Evolutionary conservation across 2,113 vertebrate species (phyloP), one percentile per base, ranked within the genome.

Genomic region (Pachycephala philippinensis): DNA sequence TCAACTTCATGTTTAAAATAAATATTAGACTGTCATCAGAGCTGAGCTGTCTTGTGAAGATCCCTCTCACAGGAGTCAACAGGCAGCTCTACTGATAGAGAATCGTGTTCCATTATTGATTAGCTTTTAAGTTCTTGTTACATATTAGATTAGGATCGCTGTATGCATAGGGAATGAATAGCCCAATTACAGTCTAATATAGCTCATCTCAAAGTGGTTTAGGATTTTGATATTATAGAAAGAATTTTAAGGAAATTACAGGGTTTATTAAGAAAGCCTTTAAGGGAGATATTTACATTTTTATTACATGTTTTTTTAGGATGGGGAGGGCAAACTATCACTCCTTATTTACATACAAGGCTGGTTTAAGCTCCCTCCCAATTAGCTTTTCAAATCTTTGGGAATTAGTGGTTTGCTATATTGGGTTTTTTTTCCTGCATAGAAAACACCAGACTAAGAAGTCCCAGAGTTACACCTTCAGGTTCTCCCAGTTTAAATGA

Each of bases 81-180:
- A 66, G 86, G 92, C 79, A 97, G 93, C 95, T 97, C 89, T 68
- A 81, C 88, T 96, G 95, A 96, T 96, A 96, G 89, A 94, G 92
- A 95, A 84, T 94, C 80, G 47, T 95, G 97, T 97, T 98, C 94
- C 95, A 98, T 98, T 98, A 98, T 98, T 98, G 96, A 98, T 98
- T 97, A 98, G 95, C 96, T 98, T 98, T 98, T 97, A 98, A 97
- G 96, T 96, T 97, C 96, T 95, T 96, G 94, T 95, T 97, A 97
- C 97, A 97, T 95, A 97, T 97, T 98, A 97, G 93, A 98, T 98
- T 97, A 97, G 63, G 84, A 97, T 96, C 54, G 1, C 91, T 96
- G 92, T 96, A 93, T 96, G 96, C 97, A 93, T 90, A 87, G 70
- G 81, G 76, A 97, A 97, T 95, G 95, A 97, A 96, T 79, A 97